Conservation (phyloP, 2,888 invertebrate genomes). For the Hoplodrina ambigua region DNA sequence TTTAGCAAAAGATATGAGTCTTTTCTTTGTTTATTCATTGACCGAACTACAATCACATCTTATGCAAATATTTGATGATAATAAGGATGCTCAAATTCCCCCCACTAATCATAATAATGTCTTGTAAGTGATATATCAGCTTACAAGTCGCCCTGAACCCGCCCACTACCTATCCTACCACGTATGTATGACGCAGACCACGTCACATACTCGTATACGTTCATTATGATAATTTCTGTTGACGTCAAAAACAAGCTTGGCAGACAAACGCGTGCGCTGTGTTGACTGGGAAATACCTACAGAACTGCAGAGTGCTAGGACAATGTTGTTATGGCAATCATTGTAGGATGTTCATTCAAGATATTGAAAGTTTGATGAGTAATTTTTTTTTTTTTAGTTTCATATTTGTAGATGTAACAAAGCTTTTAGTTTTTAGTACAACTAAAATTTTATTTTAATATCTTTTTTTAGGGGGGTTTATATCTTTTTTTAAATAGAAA, state of each 20-base stretch:
- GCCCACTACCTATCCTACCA: neutral
- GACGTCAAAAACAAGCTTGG: slow-evolving; percentile 34
- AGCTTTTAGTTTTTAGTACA: neutral
- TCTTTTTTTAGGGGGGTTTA: too few species aligned
- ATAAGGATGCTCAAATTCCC: too few species aligned
- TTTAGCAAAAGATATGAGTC: too few species aligned
- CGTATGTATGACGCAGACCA: slow-evolving; percentile 7
- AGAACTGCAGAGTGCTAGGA: neutral
- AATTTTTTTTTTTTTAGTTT: too few species aligned
- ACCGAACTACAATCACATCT: too few species aligned
- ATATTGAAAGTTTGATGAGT: neutral
- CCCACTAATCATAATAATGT: neutral
- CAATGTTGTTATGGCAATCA: neutral
- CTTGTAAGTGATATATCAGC: neutral
- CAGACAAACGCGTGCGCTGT: slow-evolving; percentile 1
- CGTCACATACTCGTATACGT: slow-evolving; percentile 20
- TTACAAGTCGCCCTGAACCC: neutral
- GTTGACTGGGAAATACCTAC: slow-evolving; percentile 27
- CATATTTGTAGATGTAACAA: neutral
- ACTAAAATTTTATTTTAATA: too few species aligned
- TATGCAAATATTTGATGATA: too few species aligned
- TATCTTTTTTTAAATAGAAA: neutral
- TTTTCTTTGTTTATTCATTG: too few species aligned
- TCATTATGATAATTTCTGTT: slow-evolving; percentile 1
- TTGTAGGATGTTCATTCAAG: neutral